Percentiles rank a stretch among this genome's conserved stretches.
These are phyloP conservation scores for Phrynosoma platyrhinos DNA, from an alignment of 2,113 vertebrate species.

Conservation along the genomic window DNA sequence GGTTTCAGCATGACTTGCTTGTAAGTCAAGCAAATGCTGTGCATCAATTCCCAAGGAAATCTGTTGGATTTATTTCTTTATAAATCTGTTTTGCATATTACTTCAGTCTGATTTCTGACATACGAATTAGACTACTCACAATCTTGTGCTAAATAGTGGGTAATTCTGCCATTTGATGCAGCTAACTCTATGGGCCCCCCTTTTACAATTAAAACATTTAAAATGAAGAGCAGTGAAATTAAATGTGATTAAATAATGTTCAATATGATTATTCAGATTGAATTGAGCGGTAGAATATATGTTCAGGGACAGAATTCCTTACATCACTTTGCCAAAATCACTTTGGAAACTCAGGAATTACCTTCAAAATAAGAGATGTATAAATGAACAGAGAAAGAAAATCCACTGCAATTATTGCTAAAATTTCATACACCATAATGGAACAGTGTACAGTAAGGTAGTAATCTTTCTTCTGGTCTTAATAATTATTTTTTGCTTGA, in stretches of 20 bases:
- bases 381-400: conserved; percentile 1
- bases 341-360: not conserved
- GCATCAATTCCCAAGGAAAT: not conserved
- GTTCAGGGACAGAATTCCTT: not conserved
- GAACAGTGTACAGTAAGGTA: not conserved
- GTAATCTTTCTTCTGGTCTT: conserved; percentile 26
- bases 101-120: not conserved
- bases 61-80: not conserved
- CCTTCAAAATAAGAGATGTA: conserved; percentile 28
- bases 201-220: not conserved
- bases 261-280: not conserved
- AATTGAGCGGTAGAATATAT: not conserved
- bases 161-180: not conserved
- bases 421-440: not conserved
- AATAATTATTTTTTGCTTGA: conserved; percentile 32
- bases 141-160: not conserved
- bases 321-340: conserved; percentile 9
- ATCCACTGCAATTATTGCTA: conserved; percentile 50
- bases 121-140: not conserved
- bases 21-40: not conserved
- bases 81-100: not conserved
- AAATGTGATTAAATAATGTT: not conserved
- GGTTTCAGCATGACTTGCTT: not conserved
- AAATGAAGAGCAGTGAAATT: not conserved
- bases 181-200: not conserved